Evolutionary conservation across 2,888 invertebrate genomes (phyloP).

Genomic region (Ametastegia equiseti): DNA sequence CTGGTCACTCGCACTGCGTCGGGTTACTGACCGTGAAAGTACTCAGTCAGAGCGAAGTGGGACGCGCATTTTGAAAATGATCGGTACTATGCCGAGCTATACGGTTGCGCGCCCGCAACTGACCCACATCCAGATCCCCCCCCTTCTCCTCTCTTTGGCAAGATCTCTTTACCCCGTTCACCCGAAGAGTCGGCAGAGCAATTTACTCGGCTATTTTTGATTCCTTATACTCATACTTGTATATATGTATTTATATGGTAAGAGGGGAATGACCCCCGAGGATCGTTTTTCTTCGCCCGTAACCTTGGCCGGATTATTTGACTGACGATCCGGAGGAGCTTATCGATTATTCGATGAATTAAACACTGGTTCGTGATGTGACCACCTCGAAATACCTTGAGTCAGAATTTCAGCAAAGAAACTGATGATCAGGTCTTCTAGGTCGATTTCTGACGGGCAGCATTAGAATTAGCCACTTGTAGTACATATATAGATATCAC

Average conservation of each 20-base stretch:
- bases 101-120: conserved; percentile 75
- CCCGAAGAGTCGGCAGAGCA: not conserved
- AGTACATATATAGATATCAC: not conserved
- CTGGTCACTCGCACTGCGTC: conserved; percentile 54
- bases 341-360: not conserved
- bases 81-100: conserved; percentile 56
- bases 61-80: conserved; percentile 74
- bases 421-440: conserved; percentile 11
- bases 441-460: conserved; percentile 5
- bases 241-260: too few relatives aligned
- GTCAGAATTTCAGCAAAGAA: not conserved
- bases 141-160: conserved; percentile 52
- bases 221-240: not conserved
- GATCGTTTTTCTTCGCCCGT: conserved; percentile 37
- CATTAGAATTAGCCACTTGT: not conserved
- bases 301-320: conserved; percentile 34
- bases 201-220: conserved; percentile 44
- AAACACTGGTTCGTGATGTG: not conserved
- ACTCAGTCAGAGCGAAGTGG: conserved; percentile 71
- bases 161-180: conserved; percentile 53
- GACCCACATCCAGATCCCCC: conserved; percentile 72
- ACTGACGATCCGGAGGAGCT: conserved; percentile 6
- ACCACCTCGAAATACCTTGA: not conserved
- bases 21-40: conserved; percentile 76
- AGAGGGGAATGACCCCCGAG: conserved; percentile 36